A percentile compares a stretch with the other conserved stretches of the same genome.
phyloP scores from a whole-genome alignment of 1,140 invertebrate species.

The Drosophila dunni region DNA sequence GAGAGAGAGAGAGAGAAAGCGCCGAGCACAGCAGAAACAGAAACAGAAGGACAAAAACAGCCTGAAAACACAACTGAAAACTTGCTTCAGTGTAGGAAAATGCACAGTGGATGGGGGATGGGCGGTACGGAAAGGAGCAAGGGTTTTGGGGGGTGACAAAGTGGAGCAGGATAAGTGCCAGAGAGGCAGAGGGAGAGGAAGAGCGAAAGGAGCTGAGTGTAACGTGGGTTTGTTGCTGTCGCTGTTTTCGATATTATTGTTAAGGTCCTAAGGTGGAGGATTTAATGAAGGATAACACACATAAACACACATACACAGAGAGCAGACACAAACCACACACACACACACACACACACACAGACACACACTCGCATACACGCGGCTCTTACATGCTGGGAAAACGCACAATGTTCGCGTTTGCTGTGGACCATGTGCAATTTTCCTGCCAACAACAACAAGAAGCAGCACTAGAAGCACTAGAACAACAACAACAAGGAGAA shows the following conservation, averaged over 20 bases:
- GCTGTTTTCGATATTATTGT: slow-evolving; percentile 79
- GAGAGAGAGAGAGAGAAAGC: slow-evolving; percentile 37
- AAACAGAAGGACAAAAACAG: slow-evolving; percentile 31
- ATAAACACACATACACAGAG: slow-evolving; percentile 17
- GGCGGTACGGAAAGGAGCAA: background rate
- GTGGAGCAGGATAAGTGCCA: slow-evolving; percentile 71
- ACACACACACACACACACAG: slow-evolving; percentile 16
- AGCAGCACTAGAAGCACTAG: background rate
- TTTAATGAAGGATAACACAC: slow-evolving; percentile 75
- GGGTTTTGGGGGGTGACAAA: slow-evolving; percentile 38
- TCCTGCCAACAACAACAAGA: slow-evolving; percentile 5
- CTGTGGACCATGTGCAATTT: slow-evolving; percentile 52
- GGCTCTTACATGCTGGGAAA: background rate
- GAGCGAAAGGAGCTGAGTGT: background rate
- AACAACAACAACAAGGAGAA: background rate
- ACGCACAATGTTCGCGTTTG: slow-evolving; percentile 28
- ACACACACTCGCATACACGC: background rate
- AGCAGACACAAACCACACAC: slow-evolving; percentile 3
- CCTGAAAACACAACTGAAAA: slow-evolving; percentile 11
- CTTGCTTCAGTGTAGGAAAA: background rate
- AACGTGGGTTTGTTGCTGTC: slow-evolving; percentile 13
- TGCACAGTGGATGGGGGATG: background rate
- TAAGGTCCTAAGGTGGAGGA: slow-evolving; percentile 76
- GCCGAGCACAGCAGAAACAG: slow-evolving; percentile 39
- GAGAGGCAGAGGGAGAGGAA: background rate